Evolutionary conservation across 1,140 invertebrate species (phyloP), one percentile per base, ranked within the genome.

Genomic region (Drosophila ficusphila): DNA sequence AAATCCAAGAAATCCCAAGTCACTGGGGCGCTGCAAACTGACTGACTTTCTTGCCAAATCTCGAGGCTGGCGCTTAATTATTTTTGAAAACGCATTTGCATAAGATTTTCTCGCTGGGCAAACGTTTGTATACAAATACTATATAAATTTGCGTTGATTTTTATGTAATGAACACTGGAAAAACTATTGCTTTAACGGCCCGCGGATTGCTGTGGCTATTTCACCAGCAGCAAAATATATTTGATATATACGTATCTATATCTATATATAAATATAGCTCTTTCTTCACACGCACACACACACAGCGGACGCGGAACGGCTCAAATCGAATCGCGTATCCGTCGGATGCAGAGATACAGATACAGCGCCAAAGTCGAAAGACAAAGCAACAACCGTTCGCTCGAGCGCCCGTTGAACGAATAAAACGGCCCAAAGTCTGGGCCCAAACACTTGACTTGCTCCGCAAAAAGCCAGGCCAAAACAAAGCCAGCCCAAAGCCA

Each of bases 381-480:
- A 78, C 69, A 86, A 86, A 74, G 60, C 73, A 88, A 82, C 82
- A 88, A 88, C 82, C 82, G 82, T 88, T 88, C 82, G 82, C 74
- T 82, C 56, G 41, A 56, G 70, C 75, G 70, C 77, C 78, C 82
- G 82, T 88, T 78, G 69, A 65, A 88, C 82, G 82, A 88, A 88
- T 86, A 88, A 86, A 77, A 62, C 62, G 38, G 44, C 52, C 76
- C 61, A 48, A 76, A 78, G 69, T 47, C 71, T 42, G 46, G 64
- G 70, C 69, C 58, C 52, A 67, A 79, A 72, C 75, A 71, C 74
- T 75, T 75, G 61, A 74, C 70, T 44, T 44, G 49, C 31, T 25
- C 62, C 19, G 54, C 54, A 36, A 48, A 47, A 54, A 72, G 42
- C 27, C 70, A 53, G 33, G 60, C 25, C 27, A 46, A 73, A 61